Percentiles rank a stretch among this genome's conserved stretches.
Evolutionary conservation across 2,888 invertebrate genomes (phyloP).

Genomic region (Limulus polyphemus): DNA sequence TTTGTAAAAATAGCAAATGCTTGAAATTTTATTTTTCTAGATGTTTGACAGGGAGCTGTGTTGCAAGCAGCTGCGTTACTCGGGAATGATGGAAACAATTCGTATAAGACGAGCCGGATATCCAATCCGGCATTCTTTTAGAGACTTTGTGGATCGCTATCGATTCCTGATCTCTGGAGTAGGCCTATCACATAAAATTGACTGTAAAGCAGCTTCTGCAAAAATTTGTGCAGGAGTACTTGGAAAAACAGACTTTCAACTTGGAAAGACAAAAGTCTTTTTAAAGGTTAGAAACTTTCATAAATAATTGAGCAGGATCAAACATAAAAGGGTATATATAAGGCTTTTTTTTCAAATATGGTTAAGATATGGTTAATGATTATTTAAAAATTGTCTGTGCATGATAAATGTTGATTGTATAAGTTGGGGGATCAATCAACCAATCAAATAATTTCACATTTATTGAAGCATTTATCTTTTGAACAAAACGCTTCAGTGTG

Average conservation of each 20-base stretch:
- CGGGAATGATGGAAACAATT: slow-evolving; percentile 99
- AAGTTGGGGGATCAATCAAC: no score
- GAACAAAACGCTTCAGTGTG: no score
- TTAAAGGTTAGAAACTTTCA: slow-evolving; percentile 50
- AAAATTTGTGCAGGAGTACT: slow-evolving; percentile 83
- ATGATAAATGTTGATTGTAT: no score
- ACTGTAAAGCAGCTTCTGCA: slow-evolving; percentile 53
- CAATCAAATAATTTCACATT: no score
- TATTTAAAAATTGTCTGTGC: no score
- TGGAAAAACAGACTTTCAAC: slow-evolving; percentile 88
- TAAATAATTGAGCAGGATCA: slow-evolving; percentile 16
- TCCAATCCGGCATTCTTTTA: slow-evolving; percentile 91
- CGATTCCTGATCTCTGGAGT: slow-evolving; percentile 77
- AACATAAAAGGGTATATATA: background rate
- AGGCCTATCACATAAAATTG: slow-evolving; percentile 38
- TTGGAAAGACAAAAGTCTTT: slow-evolving; percentile 97
- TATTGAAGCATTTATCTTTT: no score
- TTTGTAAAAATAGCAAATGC: no score
- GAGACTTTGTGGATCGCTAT: slow-evolving; percentile 92
- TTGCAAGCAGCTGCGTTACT: slow-evolving; percentile 89
- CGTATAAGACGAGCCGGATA: slow-evolving; percentile 94
- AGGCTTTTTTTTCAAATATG: no score
- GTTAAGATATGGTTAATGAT: no score
- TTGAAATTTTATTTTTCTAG: slow-evolving; percentile 41
- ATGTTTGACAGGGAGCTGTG: slow-evolving; percentile 92